These are phyloP conservation scores for Oryctolagus cuniculus DNA, from an alignment of 2,113 vertebrate species.

Conservation along the genomic window DNA sequence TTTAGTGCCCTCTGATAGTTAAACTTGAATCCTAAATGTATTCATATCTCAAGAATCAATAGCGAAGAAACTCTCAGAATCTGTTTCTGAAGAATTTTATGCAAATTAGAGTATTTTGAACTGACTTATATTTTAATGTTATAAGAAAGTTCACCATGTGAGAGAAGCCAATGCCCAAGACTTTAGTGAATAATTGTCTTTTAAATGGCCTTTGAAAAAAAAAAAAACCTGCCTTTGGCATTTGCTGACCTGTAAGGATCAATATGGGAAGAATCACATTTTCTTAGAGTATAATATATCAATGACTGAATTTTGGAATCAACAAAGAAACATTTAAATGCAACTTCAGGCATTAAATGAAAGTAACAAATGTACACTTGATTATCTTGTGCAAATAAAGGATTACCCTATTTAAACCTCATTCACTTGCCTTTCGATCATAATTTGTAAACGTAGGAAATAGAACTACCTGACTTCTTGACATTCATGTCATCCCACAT, in stretches of 20 bases:
- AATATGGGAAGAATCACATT: neutral
- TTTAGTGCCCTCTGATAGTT: conserved; percentile 12
- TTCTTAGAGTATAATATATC: neutral
- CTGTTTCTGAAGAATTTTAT: conserved; percentile 21
- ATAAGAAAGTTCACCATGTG: neutral
- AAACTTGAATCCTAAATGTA: conserved; percentile 35
- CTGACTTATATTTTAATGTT: conserved; percentile 36
- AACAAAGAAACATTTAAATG: neutral
- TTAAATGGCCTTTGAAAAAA: too few species aligned
- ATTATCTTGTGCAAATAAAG: neutral
- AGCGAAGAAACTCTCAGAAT: neutral
- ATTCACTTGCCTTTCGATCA: neutral
- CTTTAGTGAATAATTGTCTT: neutral
- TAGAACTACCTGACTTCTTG: neutral
- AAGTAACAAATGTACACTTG: neutral
- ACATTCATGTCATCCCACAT: too few species aligned
- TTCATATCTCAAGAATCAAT: neutral
- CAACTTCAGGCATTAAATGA: neutral
- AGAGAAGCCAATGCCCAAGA: conserved; percentile 7
- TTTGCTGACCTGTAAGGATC: neutral
- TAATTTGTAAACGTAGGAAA: neutral
- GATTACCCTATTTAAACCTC: neutral
- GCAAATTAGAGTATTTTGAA: conserved; percentile 27
- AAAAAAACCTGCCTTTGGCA: neutral
- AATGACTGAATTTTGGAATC: neutral